Evolutionary conservation across 2,888 invertebrate genomes (phyloP), one percentile per base, ranked within the genome.

Genomic region (Stenoptilia bipunctidactyla): DNA sequence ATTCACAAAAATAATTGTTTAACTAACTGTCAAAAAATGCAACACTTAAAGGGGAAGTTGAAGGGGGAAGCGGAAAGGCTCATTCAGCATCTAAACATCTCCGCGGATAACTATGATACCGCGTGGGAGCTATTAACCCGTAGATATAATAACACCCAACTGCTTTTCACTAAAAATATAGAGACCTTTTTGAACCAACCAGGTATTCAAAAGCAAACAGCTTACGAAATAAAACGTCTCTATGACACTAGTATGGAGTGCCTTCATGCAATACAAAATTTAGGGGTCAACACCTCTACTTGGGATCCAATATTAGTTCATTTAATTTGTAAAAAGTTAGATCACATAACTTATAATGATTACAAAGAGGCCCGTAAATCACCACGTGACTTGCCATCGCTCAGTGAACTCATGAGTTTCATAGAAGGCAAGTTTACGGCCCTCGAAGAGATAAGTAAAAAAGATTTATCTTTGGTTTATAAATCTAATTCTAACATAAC

Each of bases 121-220:
- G 41, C 42, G 10, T 48, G 48, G 46, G 44, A 46, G n/a, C 36
- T 45, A 1, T 30, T 46, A 8, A 46, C 27, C 8, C 47, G 44
- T 13, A 27, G 46, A 12, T 47, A 49, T 25, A 45, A 47, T 15
- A 43, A 49, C 35, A 37, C 36, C 2, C 44, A 46, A 30, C 13
- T 45, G 13, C 33, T 50, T 12, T 50, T 50, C 15, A 45, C 45
- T 9, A 45, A 45, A 15, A 42, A 48, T n/a, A 43, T 48, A 9
- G 41, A 48, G 35, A 37, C 38, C 1, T 41, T 46, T 13, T n/a
- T 46, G 10, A 46, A 46, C 41, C 41, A 41, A 15, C 41, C 46
- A 13, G 33, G 1, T 10, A 9, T 37, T 2, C 41, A 44, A 2
- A 42, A 42, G 25, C 46, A 42, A 27, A 33, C 42, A 2, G 30